Evolutionary conservation across 2,113 vertebrate genomes (phyloP).

Genomic region (Tonatia bakeri): DNA sequence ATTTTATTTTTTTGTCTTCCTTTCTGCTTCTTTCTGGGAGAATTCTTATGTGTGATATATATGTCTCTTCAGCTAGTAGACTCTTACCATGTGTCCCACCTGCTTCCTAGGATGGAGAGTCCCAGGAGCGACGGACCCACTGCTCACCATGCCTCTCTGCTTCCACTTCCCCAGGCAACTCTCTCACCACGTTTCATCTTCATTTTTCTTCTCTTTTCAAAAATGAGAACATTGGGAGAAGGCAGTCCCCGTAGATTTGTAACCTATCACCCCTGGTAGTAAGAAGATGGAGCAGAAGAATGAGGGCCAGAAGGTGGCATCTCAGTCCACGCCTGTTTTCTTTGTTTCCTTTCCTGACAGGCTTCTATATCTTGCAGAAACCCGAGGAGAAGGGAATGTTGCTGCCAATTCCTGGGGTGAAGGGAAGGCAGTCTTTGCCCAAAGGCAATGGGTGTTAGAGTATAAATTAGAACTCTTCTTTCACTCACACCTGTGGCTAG

Average conservation of each 20-base stretch:
- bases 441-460: neutral
- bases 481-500: neutral
- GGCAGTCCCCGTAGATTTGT: neutral
- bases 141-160: neutral
- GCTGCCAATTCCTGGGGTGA: neutral
- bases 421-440: neutral
- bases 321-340: neutral
- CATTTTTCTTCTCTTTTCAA: neutral
- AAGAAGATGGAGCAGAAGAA: neutral
- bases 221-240: neutral
- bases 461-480: neutral
- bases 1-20: neutral
- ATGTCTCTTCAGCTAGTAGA: neutral
- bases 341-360: neutral
- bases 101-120: neutral
- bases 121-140: neutral
- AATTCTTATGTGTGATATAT: neutral
- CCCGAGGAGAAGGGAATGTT: neutral
- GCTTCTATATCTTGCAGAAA: neutral
- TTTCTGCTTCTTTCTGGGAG: neutral
- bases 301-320: neutral
- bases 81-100: neutral
- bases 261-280: neutral
- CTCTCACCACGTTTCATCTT: neutral
- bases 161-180: neutral